Evolutionary conservation across 2,888 invertebrate species (phyloP), one percentile per base, ranked within the genome.

Genomic region (Chrysolina americana): DNA sequence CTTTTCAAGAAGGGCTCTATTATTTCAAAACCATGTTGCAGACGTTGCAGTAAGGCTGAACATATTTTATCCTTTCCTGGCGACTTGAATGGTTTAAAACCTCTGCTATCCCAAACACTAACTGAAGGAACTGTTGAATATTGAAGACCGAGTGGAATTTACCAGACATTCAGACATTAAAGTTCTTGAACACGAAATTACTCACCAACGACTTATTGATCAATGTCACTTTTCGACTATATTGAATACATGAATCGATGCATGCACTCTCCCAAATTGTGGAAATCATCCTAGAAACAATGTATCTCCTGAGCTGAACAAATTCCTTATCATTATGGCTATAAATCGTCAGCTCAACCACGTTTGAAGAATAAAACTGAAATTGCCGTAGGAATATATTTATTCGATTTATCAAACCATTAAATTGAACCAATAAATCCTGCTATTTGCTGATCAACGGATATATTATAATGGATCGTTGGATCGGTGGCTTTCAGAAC

Each of bases 291-390:
- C 13, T 8, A 9, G 11, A 19, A 53, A 53, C 19, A 11, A 53
- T 53, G 19, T 53, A 21, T 17, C 53, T 23, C 21, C 53, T 21
- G 13, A 21, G 53, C n/a, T n/a, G n/a, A n/a, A n/a, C n/a, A n/a
- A n/a, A n/a, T n/a, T n/a, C n/a, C n/a, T 50, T 17, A 53, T 68
- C 68, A 74, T 76, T 76, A 74, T 76, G 68, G 74, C 65, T 68
- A 71, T 76, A 74, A 78, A 78, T 78, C 78, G 70, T 41, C 53
- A 21, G 64, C 17, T 47, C 19, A 41, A 48, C 63, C 66, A 68
- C 66, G 47, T 17, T 44, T 41, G 59, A 50, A 48, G 15, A 72
- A 62, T 62, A 63, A 71, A 17, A 66, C 47, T 19, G 56, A 56
- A 56, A 56, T 59, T 47, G 64, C 47, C 59, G 11, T 9, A 23